Evolutionary conservation across 2,888 invertebrate genomes (phyloP), one percentile per base, ranked within the genome.

Genomic region (Diarsia rubi): DNA sequence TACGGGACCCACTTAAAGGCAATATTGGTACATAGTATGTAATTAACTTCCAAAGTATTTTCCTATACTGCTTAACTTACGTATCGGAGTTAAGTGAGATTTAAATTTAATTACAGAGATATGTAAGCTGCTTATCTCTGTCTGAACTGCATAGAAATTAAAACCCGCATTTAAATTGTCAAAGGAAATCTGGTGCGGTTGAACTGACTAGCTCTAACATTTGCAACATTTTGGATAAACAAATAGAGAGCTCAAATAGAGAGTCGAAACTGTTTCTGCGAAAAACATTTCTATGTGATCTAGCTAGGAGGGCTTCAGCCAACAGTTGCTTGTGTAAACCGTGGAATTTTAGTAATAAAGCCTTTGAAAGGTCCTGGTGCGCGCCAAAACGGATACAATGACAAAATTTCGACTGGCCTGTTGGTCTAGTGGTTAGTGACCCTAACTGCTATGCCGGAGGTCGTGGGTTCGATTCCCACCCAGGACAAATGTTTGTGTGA

Each of bases 11-110:
- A n/a, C n/a, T n/a, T n/a, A n/a, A n/a, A n/a, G n/a, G n/a, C n/a
- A n/a, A n/a, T n/a, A n/a, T 68, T 54, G 42, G 16, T 57, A 76
- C 57, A 76, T 44, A 47, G 2, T 24, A 24, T 54, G 2, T 24
- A 24, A 6, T 9, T 31, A 24, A 65, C 12, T 65, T 69, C 54
- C 14, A 16, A 63, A 44, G 31, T 14, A 27, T 63, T 75, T 60
- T 49, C 14, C 24, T 31, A 19, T 31, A 24, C 47, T 24, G 3
- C 42, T 14, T 5, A 47, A 27, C 62, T 47, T 31, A n/a, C 31
- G 16, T 2, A 27, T 78, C 21, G 52, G 16, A n/a, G 11, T 31
- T 44, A 64, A 5, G 2, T 73, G 37, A 57, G 27, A 31, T 47
- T 24, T 27, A 31, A 59, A 75, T 27, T 27, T 5, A 59, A 49